phyloP scores from a whole-genome alignment of 1,140 invertebrate species.

The Phocides pigmalion region DNA sequence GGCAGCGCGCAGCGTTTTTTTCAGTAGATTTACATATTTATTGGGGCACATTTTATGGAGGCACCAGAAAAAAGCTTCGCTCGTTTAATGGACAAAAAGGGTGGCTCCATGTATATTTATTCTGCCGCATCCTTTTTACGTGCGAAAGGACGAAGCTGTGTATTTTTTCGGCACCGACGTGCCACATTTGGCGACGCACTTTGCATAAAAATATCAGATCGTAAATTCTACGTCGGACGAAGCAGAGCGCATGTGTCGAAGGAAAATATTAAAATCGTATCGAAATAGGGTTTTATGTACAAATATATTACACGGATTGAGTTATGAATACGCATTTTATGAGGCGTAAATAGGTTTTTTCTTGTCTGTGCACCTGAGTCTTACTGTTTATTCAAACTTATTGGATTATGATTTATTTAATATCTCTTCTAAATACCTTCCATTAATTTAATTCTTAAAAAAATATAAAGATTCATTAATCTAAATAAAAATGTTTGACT shows the following conservation, averaged over 20 bases:
- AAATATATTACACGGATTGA: conserved; percentile 61
- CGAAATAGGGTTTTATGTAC: conserved; percentile 69
- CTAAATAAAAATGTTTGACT: too few species aligned
- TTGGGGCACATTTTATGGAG: conserved; percentile 81
- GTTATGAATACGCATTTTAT: conserved; percentile 51
- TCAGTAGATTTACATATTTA: conserved; percentile 82
- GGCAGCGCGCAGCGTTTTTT: conserved; percentile 59
- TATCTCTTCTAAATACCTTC: too few species aligned
- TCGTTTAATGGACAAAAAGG: conserved; percentile 83
- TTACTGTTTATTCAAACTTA: not conserved
- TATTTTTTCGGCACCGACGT: conserved; percentile 70
- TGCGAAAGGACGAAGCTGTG: conserved; percentile 75
- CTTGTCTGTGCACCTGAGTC: conserved; percentile 13
- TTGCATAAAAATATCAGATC: conserved; percentile 82
- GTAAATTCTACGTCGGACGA: conserved; percentile 72
- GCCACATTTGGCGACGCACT: conserved; percentile 81
- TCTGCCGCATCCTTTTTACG: conserved; percentile 83
- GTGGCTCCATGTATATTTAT: conserved; percentile 82
- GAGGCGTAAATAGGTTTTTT: not conserved
- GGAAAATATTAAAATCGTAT: conserved; percentile 64
- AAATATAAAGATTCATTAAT: too few species aligned
- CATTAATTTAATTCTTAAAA: too few species aligned
- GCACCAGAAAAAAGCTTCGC: conserved; percentile 76
- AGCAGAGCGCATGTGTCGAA: conserved; percentile 68
- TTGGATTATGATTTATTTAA: not conserved